These are phyloP conservation scores for Elaphurus davidianus DNA, from an alignment of 2,113 vertebrate species.

Conservation along the genomic window DNA sequence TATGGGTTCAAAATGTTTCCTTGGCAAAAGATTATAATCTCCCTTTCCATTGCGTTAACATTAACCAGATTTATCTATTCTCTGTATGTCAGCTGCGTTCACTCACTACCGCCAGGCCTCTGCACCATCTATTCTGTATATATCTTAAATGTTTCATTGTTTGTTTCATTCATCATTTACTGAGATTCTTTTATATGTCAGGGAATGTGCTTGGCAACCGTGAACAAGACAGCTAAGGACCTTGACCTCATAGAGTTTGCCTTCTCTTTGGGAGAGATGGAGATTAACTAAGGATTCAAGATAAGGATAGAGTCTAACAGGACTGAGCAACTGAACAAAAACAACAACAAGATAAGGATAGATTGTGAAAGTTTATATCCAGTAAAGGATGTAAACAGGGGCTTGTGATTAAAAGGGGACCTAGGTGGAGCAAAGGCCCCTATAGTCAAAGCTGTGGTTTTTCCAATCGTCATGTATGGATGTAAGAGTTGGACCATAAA, in stretches of 20 bases:
- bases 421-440: not conserved
- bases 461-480: not conserved
- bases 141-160: not conserved
- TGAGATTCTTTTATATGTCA: not conserved
- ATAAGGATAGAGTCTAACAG: no score
- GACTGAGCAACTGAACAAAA: not conserved
- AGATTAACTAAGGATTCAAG: not conserved
- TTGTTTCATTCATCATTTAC: not conserved
- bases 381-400: not conserved
- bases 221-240: not conserved
- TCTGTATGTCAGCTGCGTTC: not conserved
- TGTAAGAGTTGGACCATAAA: not conserved
- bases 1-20: not conserved
- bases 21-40: not conserved
- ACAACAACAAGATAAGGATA: not conserved
- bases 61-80: not conserved
- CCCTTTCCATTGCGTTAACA: not conserved
- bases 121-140: not conserved
- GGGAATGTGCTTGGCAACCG: not conserved
- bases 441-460: not conserved
- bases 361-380: not conserved
- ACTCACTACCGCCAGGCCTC: not conserved
- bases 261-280: not conserved
- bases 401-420: not conserved
- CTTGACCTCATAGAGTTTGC: not conserved